A percentile compares a stretch with the other conserved stretches of the same genome.
These are phyloP conservation scores for Corapipo altera DNA, from an alignment of 2,113 vertebrate genomes.

Conservation along the genomic window DNA sequence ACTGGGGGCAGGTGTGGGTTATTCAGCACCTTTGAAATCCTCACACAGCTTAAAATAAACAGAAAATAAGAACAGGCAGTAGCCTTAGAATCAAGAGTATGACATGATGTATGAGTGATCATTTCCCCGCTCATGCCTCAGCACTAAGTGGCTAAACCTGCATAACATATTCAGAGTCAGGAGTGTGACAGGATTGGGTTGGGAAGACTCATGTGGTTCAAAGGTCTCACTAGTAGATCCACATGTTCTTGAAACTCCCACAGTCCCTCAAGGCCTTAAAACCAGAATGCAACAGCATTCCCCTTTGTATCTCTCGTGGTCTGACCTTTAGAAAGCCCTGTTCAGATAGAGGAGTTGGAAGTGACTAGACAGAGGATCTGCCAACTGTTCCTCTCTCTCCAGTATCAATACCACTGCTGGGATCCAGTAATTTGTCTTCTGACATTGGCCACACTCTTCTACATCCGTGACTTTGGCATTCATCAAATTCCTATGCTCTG, in stretches of 20 bases:
- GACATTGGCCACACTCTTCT: background rate
- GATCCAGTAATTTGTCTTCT: background rate
- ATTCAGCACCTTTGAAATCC: background rate
- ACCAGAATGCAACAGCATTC: background rate
- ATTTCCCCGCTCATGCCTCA: background rate
- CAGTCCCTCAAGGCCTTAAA: constrained; percentile 45
- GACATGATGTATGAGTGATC: constrained; percentile 2
- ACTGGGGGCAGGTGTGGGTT: background rate
- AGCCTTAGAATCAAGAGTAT: background rate
- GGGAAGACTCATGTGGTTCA: background rate
- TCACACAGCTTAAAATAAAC: background rate
- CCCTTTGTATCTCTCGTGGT: background rate
- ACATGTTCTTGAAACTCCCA: background rate
- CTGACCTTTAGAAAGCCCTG: background rate
- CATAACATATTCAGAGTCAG: background rate
- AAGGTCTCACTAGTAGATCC: constrained; percentile 8
- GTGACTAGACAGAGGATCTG: background rate
- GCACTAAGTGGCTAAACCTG: constrained; percentile 42
- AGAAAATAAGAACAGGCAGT: constrained; percentile 20
- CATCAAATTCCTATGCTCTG: background rate
- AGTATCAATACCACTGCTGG: background rate
- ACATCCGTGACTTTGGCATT: background rate
- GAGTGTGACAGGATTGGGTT: background rate
- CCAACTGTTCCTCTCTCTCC: background rate
- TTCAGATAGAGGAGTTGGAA: background rate